Base-by-base conservation (phyloP, 2,888 invertebrate species). In the Cataglyphis livida region DNA sequence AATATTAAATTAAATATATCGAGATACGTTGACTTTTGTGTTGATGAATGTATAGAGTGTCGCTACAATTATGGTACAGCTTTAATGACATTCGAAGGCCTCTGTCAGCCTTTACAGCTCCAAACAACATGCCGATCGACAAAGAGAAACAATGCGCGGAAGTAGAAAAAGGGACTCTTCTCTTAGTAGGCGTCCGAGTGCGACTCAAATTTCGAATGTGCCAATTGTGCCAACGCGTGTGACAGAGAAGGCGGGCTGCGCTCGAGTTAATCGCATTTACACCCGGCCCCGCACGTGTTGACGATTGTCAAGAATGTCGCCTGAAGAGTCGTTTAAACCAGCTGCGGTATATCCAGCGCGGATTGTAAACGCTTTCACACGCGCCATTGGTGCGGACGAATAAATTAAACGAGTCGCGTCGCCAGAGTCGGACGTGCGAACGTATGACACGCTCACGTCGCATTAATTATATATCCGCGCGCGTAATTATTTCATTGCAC, bases 231-330 rank as follows among this genome's bases (percentile, higher is more conserved):
- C 28, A 28, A 78, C 86, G 85, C 86, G 85, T 76, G 86, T 87
- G 89, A 90, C 90, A 90, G 89, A 88, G 90, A 88, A 88, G 89
- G 86, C 89, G 88, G 79, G 64, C 89, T 88, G 84, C 76, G 76
- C 32, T 62, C 84, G 89, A 91, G 89, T 91, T 91, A 91, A 92
- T 90, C 90, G 87, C 90, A 89, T 91, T 91, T 88, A 82, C 90
- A 82, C 86, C 84, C 87, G 85, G 85, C 84, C 85, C 86, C 83
- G 88, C 90, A 88, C 87, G 84, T 87, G 83, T 35, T 35, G 89
- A 82, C 87, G 90, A 91, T 91, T 18, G 89, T 79, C 71, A 90
- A 90, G 88, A 90, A 90, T 87, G 87, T 86, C 84, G 84, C 73
- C 83, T 81, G 32, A 48, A 48, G 82, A 76, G 68, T 73, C 71